Percentiles rank a stretch among this genome's conserved stretches.
phyloP scores from a whole-genome alignment of 30 jellyfish, hydroid and myxozoan species.

The Nemopilema nomurai region DNA sequence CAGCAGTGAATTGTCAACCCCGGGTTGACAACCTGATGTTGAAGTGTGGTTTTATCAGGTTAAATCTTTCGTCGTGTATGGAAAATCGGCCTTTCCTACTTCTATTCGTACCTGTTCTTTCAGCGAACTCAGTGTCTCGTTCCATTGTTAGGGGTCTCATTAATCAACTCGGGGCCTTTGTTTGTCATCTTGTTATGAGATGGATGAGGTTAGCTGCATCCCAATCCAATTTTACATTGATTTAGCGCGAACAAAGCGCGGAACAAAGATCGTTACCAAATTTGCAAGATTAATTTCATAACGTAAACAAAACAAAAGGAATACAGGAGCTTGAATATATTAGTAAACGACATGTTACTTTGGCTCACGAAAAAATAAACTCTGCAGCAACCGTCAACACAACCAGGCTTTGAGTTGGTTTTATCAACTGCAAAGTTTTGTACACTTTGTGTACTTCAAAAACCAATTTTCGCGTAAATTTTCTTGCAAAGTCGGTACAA shows the following conservation, averaged over 20 bases:
- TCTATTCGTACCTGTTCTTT: constrained; percentile 8
- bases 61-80: constrained; percentile 53
- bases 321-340: neutral
- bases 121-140: constrained; percentile 30
- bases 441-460: too few species aligned
- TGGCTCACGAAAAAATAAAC: neutral
- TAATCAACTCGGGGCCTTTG: constrained; percentile 36
- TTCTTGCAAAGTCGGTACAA: too few species aligned
- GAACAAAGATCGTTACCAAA: constrained; percentile 56
- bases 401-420: too few species aligned
- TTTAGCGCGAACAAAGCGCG: constrained; percentile 35
- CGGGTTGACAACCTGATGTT: constrained; percentile 49
- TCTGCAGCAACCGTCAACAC: neutral
- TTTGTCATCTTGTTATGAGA: constrained; percentile 24
- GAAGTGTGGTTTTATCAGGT: constrained; percentile 55
- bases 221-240: constrained; percentile 64
- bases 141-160: constrained; percentile 47
- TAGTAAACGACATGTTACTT: neutral
- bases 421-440: too few species aligned
- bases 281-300: constrained; percentile 35
- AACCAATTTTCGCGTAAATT: too few species aligned
- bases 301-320: constrained; percentile 39
- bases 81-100: neutral
- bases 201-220: constrained; percentile 41
- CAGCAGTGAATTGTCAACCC: constrained; percentile 47